Base-by-base conservation (phyloP, 1,140 invertebrate species). In the Lethocerus indicus region DNA sequence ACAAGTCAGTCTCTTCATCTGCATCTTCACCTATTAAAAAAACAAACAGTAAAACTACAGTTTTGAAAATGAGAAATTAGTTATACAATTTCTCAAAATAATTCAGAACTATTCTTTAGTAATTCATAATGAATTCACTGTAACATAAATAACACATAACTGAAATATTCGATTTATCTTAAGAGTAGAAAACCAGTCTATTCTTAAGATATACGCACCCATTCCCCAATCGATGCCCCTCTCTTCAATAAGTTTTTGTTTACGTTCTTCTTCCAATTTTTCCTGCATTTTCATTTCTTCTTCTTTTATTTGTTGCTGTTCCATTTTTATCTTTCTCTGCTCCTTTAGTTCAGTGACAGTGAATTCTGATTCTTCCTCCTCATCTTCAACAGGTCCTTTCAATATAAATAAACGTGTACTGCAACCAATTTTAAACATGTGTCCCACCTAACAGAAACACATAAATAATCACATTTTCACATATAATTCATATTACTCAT, bases 201-300 rank as follows among this genome's bases (percentile, higher is more conserved):
- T 36, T 16, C n/a, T 3, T 3, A 36, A 36, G 47, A 37, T 37
- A 42, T 37, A 58, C 68, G 65, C 63, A 83, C 79, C 76, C 78
- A 94, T 87, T 58, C 90, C 91, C 90, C 90, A 95, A 62, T 81
- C 76, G 53, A 91, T 81, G 14, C 87, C 88, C 59, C 76, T 70
- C 53, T 76, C 74, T 56, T 80, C 78, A 45, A 74, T 69, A 45
- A 61, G 47, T 32, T 55, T 52, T 37, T 47, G 28, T 47, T 51
- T 53, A 21, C 54, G 52, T 41, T 57, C 52, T 43, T 59, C 55
- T 54, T 73, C 71, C 53, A 67, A 69, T 52, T 67, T 59, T 54
- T 70, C 60, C 58, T 72, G 66, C 51, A 63, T 60, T 59, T 75
- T 68, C 45, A 66, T 66, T 58, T 72, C 61, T 51, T 67, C 63